These are phyloP conservation scores for Actinostola sp. DNA, from an alignment of 92 coral and sea anemone species.

Conservation along the genomic window DNA sequence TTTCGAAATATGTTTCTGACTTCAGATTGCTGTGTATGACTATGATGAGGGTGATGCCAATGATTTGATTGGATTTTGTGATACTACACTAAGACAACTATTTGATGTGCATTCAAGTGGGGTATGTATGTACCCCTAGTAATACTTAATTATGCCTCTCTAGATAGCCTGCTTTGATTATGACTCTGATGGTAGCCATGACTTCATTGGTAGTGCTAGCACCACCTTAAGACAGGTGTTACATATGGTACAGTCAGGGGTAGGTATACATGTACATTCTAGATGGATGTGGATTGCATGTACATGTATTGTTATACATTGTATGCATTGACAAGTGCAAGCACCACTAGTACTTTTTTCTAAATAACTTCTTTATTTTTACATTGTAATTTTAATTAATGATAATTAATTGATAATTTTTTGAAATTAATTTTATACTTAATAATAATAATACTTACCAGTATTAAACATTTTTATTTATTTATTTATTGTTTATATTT, in stretches of 20 bases:
- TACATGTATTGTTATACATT: not conserved
- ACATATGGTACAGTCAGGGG: constrained; percentile 66
- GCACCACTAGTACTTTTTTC: too few species aligned
- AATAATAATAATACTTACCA: too few species aligned
- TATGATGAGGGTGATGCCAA: constrained; percentile 88
- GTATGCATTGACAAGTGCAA: too few species aligned
- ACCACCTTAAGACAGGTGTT: constrained; percentile 61
- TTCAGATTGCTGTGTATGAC: constrained; percentile 85
- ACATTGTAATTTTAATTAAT: too few species aligned
- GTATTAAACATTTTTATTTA: too few species aligned
- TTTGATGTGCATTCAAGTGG: constrained; percentile 74
- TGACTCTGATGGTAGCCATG: constrained; percentile 87
- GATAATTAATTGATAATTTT: too few species aligned
- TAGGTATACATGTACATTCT: constrained; percentile 32
- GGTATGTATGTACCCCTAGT: constrained; percentile 80
- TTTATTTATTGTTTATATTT: too few species aligned
- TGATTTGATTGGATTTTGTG: constrained; percentile 90
- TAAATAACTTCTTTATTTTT: too few species aligned
- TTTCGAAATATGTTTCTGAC: not conserved
- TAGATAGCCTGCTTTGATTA: constrained; percentile 88
- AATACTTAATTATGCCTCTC: constrained; percentile 19
- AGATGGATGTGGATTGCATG: not conserved
- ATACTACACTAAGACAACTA: constrained; percentile 71
- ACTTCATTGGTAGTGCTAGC: constrained; percentile 68
- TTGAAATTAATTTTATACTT: too few species aligned